Conservation (phyloP, 2,797 vertebrate genomes). For the Podargus strigoides region DNA sequence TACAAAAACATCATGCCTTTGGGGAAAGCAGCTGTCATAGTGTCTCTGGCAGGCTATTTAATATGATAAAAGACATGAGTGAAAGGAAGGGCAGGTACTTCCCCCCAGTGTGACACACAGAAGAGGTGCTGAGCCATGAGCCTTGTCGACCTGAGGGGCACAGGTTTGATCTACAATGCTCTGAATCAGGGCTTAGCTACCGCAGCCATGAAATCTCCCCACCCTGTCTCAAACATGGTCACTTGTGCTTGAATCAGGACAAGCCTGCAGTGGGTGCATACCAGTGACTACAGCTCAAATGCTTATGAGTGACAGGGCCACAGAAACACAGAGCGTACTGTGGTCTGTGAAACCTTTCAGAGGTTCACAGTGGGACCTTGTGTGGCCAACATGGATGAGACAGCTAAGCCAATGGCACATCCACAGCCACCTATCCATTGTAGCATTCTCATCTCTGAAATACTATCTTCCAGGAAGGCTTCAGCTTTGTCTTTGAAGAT, state of each 20-base stretch:
- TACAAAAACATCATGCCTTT: background rate
- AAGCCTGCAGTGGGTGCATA: background rate
- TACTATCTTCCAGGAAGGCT: background rate
- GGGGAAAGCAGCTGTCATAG: background rate
- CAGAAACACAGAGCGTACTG: background rate
- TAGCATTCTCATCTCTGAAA: background rate
- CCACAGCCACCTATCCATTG: background rate
- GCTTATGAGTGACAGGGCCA: background rate
- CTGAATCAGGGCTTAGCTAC: background rate
- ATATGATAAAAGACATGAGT: background rate
- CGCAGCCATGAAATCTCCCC: background rate
- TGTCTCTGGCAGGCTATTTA: background rate
- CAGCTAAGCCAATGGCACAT: background rate
- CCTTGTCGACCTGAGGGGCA: accelerated
- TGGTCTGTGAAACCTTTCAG: background rate
- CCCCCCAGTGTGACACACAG: background rate
- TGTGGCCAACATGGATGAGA: background rate
- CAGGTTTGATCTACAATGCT: background rate
- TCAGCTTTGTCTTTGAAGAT: background rate
- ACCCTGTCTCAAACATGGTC: accelerated
- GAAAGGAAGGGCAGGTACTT: background rate
- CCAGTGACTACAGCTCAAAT: background rate
- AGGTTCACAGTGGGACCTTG: background rate
- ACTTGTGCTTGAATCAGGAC: accelerated
- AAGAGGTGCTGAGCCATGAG: background rate